Percentiles rank a stretch among this genome's conserved stretches.
phyloP scores from a whole-genome alignment of 2,888 invertebrate genomes.

The Argyresthia goedartella region DNA sequence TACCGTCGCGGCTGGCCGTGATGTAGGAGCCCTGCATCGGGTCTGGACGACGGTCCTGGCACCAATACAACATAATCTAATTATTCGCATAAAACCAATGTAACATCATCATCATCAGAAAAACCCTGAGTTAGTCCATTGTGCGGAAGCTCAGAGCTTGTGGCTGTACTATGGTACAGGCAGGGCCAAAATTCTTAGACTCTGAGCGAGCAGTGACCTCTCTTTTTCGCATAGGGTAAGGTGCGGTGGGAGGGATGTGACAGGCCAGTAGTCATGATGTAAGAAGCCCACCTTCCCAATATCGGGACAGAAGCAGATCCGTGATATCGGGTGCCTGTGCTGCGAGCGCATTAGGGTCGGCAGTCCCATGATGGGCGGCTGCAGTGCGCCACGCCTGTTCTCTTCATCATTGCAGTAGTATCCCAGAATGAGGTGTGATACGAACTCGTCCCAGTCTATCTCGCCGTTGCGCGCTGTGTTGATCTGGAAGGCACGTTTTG shows the following conservation, averaged over 20 bases:
- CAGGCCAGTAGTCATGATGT: background rate
- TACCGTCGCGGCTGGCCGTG: constrained; percentile 82
- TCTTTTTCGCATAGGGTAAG: too few species aligned
- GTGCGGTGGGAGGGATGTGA: too few species aligned
- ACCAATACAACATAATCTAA: background rate
- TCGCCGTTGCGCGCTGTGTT: constrained; percentile 69
- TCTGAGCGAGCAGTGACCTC: too few species aligned
- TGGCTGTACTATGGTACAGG: too few species aligned
- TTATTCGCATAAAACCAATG: too few species aligned
- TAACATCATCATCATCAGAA: too few species aligned
- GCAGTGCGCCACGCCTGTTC: constrained; percentile 72
- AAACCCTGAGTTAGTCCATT: too few species aligned
- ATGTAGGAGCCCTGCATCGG: constrained; percentile 78
- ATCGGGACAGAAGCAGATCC: constrained; percentile 74
- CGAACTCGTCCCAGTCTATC: constrained; percentile 82
- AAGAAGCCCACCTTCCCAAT: constrained; percentile 50
- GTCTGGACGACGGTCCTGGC: constrained; percentile 64
- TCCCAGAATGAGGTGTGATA: constrained; percentile 81
- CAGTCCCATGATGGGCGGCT: constrained; percentile 72
- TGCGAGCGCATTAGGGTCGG: constrained; percentile 73
- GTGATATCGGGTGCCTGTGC: constrained; percentile 77
- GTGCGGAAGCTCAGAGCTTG: too few species aligned
- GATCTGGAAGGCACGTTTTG: constrained; percentile 39
- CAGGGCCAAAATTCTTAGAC: too few species aligned
- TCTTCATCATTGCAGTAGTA: constrained; percentile 77